A percentile compares a stretch with the other conserved stretches of the same genome.
These are phyloP conservation scores for Apodemus agrarius DNA, from an alignment of 2,797 vertebrate genomes.

Conservation along the genomic window DNA sequence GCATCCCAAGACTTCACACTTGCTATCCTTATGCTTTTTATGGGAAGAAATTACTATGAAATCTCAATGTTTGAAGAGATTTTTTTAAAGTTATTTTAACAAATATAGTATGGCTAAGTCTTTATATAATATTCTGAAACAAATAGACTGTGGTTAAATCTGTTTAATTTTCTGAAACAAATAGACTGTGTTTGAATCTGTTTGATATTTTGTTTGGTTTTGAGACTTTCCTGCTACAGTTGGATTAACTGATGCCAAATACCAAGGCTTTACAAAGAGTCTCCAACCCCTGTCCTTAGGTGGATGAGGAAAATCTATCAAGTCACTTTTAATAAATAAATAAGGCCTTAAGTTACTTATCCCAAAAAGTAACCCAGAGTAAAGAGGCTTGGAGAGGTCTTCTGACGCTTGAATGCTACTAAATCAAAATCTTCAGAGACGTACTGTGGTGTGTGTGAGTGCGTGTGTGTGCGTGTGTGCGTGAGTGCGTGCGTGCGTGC, in stretches of 20 bases:
- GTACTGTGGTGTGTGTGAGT: too few relatives aligned
- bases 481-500: neutral
- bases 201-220: conserved; percentile 1
- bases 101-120: conserved; percentile 6
- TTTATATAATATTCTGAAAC: conserved; percentile 47
- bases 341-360: conserved; percentile 19
- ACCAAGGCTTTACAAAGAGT: neutral
- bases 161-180: conserved; percentile 1
- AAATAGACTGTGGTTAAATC: neutral
- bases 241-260: conserved; percentile 57
- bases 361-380: neutral
- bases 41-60: neutral
- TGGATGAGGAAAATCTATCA: neutral
- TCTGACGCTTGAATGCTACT: neutral
- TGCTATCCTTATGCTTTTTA: neutral
- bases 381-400: neutral
- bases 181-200: neutral
- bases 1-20: neutral
- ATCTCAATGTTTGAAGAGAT: neutral
- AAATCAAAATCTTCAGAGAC: neutral
- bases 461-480: neutral
- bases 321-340: conserved; percentile 23
- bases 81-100: neutral
- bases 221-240: conserved; percentile 16
- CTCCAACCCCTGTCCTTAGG: conserved; percentile 5